Evolutionary conservation across 2,888 invertebrate genomes (phyloP).

Genomic region (Horisme vitalbata): DNA sequence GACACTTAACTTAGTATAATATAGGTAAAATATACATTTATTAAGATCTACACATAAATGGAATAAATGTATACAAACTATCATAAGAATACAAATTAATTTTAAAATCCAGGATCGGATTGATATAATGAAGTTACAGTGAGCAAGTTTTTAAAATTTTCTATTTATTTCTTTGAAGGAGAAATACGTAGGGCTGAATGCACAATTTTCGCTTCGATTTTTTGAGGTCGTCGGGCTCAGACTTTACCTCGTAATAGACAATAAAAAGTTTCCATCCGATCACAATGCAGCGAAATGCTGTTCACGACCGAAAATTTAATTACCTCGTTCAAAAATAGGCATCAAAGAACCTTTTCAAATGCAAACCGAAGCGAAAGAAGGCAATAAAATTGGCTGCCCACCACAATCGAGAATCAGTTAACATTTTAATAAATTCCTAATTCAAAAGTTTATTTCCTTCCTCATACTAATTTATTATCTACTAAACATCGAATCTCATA

Average conservation of each 20-base stretch:
- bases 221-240: conserved; percentile 55
- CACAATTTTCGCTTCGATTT: conserved; percentile 39
- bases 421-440: conserved; percentile 40
- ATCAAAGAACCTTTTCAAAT: conserved; percentile 26
- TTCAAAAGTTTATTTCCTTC: conserved; percentile 39
- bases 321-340: conserved; percentile 11
- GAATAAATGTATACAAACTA: conserved; percentile 13
- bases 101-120: background rate
- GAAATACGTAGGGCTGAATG: conserved; percentile 11
- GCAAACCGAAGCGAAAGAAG: conserved; percentile 40
- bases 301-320: conserved; percentile 17
- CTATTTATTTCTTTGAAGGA: conserved; percentile 9
- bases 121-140: conserved; percentile 8
- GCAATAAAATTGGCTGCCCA: conserved; percentile 34
- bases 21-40: conserved; percentile 8
- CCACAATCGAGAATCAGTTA: conserved; percentile 33
- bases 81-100: conserved; percentile 6
- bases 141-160: conserved; percentile 3
- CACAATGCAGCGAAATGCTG: conserved; percentile 20
- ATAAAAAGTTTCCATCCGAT: conserved; percentile 34
- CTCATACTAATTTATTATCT: conserved; percentile 48
- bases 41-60: conserved; percentile 5
- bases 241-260: conserved; percentile 45
- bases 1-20: background rate
- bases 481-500: conserved; percentile 63